Evolutionary conservation across 2,113 vertebrate species (phyloP).

Genomic region (Austrofundulus limnaeus): DNA sequence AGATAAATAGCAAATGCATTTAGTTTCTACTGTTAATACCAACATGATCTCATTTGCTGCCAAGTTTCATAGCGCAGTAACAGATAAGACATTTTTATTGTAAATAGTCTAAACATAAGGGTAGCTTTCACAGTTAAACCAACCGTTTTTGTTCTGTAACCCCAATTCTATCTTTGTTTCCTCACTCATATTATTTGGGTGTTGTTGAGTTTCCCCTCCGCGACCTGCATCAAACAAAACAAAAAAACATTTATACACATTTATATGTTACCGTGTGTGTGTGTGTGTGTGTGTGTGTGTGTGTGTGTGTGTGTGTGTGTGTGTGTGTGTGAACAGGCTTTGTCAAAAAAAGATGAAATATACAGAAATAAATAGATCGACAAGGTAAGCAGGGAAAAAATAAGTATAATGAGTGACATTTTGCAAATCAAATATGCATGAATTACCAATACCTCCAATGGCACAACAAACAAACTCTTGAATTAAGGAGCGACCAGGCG

Average conservation of each 20-base stretch:
- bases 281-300: too few relatives aligned
- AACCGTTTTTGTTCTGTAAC: not conserved
- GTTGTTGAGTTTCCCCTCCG: not conserved
- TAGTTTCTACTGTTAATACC: not conserved
- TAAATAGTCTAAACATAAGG: conserved; percentile 1
- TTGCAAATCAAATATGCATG: conserved; percentile 72
- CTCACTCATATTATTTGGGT: conserved; percentile 10
- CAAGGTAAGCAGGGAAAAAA: conserved; percentile 37
- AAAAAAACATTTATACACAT: too few relatives aligned
- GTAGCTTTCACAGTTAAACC: conserved; percentile 4
- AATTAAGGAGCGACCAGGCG: conserved; percentile 63
- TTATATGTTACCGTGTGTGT: too few relatives aligned
- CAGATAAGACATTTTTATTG: not conserved
- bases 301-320: too few relatives aligned
- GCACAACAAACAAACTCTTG: conserved; percentile 63
- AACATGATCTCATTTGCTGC: not conserved
- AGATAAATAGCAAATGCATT: conserved; percentile 3
- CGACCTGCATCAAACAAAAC: conserved; percentile 12
- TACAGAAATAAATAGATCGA: conserved; percentile 19
- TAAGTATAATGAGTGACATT: conserved; percentile 70
- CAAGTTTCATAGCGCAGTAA: not conserved
- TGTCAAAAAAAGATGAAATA: conserved; percentile 30
- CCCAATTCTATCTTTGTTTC: not conserved
- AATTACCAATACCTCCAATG: conserved; percentile 68
- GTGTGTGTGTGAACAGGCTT: conserved; percentile 36